Conservation (phyloP, 2,113 vertebrate species). For the Pteruthius melanotis region DNA sequence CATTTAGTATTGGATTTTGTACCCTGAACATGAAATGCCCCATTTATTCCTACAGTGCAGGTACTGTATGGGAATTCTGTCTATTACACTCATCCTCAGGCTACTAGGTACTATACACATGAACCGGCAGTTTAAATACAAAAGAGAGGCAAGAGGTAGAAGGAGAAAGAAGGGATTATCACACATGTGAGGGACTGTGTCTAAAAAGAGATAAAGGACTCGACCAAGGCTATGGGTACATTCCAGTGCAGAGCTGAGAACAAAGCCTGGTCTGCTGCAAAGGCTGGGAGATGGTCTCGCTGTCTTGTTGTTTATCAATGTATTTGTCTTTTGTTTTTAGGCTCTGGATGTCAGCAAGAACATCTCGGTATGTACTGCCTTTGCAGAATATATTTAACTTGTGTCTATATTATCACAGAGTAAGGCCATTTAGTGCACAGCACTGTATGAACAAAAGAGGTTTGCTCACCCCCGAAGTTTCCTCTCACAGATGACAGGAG, state of each 20-base stretch:
- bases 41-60: neutral
- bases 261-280: neutral
- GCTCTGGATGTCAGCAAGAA: neutral
- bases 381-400: neutral
- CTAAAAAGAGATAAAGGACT: neutral
- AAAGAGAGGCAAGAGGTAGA: neutral
- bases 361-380: conserved; percentile 25
- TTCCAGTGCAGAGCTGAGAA: neutral
- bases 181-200: neutral
- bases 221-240: neutral
- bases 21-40: neutral
- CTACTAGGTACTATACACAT: neutral
- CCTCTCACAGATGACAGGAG: neutral
- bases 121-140: neutral
- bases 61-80: neutral
- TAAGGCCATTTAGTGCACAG: neutral
- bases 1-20: neutral
- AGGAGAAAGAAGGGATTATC: neutral
- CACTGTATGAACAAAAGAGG: neutral
- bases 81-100: neutral
- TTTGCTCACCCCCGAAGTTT: neutral
- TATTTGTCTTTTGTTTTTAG: conserved; percentile 8
- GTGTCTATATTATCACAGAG: neutral
- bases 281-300: neutral
- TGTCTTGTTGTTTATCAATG: neutral